phyloP scores from a whole-genome alignment of 2,888 invertebrate species.

The Therioaphis trifolii region DNA sequence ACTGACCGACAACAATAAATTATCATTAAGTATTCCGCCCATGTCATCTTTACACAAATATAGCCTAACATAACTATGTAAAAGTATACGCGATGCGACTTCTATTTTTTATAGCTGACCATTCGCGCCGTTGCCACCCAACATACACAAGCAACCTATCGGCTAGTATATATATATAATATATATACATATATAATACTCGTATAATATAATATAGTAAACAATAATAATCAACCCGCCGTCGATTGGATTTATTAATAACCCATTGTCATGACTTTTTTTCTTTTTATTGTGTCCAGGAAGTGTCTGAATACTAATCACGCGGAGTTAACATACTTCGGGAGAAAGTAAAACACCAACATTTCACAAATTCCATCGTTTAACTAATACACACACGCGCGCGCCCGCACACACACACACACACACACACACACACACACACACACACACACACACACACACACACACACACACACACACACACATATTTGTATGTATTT shows the following conservation, averaged over 20 bases:
- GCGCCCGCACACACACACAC: too few relatives aligned
- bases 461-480: too few relatives aligned
- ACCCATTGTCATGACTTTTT: constrained; percentile 42
- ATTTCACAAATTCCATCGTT: constrained; percentile 60
- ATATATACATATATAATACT: too few relatives aligned
- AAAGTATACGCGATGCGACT: constrained; percentile 4
- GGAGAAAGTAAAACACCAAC: constrained; percentile 59
- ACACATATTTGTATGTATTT: constrained; percentile 1
- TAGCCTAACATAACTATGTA: background rate
- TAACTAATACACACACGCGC: constrained; percentile 15
- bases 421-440: too few relatives aligned
- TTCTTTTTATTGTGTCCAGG: constrained; percentile 40
- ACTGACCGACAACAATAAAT: constrained; percentile 58
- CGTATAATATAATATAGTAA: too few relatives aligned
- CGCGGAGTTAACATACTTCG: constrained; percentile 54
- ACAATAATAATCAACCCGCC: constrained; percentile 36
- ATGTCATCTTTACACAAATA: constrained; percentile 55
- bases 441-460: too few relatives aligned
- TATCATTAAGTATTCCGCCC: constrained; percentile 54
- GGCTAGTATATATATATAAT: background rate
- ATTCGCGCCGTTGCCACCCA: background rate
- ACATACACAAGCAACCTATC: background rate
- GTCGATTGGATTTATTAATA: constrained; percentile 53
- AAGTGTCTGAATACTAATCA: constrained; percentile 57
- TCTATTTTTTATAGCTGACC: constrained; percentile 18